Percentiles rank a stretch among this genome's conserved stretches.
These are phyloP conservation scores for Nomada fucata DNA, from an alignment of 2,888 invertebrate species.

Conservation along the genomic window DNA sequence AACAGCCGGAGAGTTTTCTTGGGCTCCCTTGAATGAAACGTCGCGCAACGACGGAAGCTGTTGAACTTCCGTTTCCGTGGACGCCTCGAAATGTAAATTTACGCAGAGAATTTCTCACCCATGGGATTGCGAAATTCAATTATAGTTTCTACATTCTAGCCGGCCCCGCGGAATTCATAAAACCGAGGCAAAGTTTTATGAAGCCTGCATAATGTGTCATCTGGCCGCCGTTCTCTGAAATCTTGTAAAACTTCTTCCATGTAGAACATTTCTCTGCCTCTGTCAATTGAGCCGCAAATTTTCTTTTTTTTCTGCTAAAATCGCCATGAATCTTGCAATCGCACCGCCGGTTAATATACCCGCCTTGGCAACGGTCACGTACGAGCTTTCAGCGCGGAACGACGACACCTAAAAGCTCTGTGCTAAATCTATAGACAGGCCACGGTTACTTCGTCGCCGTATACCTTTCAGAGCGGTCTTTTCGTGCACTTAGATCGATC, in stretches of 20 bases:
- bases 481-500: constrained; percentile 30
- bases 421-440: constrained; percentile 43
- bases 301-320: background rate
- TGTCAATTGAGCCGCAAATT: background rate
- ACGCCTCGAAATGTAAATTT: constrained; percentile 29
- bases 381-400: constrained; percentile 60
- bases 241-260: background rate
- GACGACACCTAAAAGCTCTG: constrained; percentile 54
- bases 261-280: background rate
- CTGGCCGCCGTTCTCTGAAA: background rate
- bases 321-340: constrained; percentile 39
- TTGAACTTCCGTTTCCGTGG: background rate
- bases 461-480: constrained; percentile 9
- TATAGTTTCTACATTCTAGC: constrained; percentile 7
- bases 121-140: constrained; percentile 16
- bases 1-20: background rate
- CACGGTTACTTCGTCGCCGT: background rate
- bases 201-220: background rate
- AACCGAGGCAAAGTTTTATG: background rate
- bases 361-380: constrained; percentile 28
- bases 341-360: constrained; percentile 31
- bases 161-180: background rate
- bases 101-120: background rate
- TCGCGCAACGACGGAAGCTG: constrained; percentile 6
- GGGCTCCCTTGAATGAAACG: background rate